phyloP scores from a whole-genome alignment of 2,113 vertebrate species.

The Panurus biarmicus region DNA sequence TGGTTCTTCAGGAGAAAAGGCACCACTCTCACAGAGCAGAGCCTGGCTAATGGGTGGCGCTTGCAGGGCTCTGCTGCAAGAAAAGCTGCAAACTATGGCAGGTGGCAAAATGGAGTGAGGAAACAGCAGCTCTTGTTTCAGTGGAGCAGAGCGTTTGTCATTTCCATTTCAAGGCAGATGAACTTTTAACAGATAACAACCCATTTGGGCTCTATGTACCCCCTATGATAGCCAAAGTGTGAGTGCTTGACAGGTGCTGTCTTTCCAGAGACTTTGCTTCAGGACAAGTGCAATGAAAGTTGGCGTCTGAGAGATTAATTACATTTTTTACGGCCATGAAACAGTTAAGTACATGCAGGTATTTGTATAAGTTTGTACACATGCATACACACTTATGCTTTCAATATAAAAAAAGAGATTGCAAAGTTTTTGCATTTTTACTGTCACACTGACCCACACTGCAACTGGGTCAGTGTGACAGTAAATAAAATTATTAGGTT shows the following conservation, averaged over 20 bases:
- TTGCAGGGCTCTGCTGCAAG: background rate
- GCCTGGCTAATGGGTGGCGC: background rate
- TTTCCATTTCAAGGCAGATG: background rate
- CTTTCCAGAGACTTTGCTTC: background rate
- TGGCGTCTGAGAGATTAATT: background rate
- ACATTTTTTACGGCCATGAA: background rate
- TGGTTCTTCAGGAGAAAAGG: background rate
- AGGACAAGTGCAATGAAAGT: background rate
- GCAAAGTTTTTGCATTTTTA: too few relatives aligned
- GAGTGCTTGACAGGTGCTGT: background rate
- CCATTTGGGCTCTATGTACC: background rate
- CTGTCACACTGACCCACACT: too few relatives aligned
- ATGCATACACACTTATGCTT: accelerated
- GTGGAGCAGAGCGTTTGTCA: background rate
- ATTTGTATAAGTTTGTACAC: background rate
- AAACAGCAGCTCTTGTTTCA: background rate
- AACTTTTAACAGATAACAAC: background rate
- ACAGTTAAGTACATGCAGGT: background rate
- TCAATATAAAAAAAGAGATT: background rate
- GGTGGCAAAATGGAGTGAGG: background rate
- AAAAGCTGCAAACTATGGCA: background rate
- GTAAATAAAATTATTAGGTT: background rate
- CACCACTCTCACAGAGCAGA: background rate
- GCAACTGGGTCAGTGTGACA: background rate
- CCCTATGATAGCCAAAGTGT: background rate